Base-by-base conservation (phyloP, 2,797 vertebrate species). In the Australoheros facetus region DNA sequence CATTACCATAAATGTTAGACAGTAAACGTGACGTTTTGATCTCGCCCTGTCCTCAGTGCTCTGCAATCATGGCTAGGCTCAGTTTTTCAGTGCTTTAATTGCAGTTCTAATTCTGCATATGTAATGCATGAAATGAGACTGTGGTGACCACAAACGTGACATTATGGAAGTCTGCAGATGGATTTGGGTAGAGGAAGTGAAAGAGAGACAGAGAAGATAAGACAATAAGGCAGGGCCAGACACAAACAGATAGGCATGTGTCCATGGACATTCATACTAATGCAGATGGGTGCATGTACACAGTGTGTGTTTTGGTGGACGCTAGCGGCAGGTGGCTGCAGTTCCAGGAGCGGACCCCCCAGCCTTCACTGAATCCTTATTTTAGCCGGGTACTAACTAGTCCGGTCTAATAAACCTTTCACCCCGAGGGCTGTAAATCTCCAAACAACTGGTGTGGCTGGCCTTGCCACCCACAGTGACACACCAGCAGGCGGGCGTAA, bases 401-500 rank as follows among this genome's bases (percentile, higher is more conserved):
- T 92, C 81, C 83, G 60, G 74, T 90, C 91, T 88, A 94, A 93
- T 94, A 95, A 95, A 95, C 92, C 94, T 94, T 94, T 94, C 92
- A 94, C 92, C 94, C 78, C 30, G 5, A 42, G 55, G 77, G 90
- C 83, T 71, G 87, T 96, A 95, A 95, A 96, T 96, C 89, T 79
- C 82, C 81, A 88, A 92, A 94, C 95, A 96, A 95, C 95, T 95
- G 95, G 86, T 90, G 91, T 75, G 88, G 87, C 86, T 78, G 90
- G 87, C 79, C 82, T 81, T 90, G 94, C 96, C 95, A 96, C 95
- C 95, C 96, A 96, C 95, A 89, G 92, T 87, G 95, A 87, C 85
- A 62, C 82, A 58, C 77, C 87, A 83, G 92, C 91, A 84, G 90
- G 91, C 87, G 90, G 91, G 94, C 84, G 85, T 87, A 90, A 89